Base-by-base conservation (phyloP, 1,140 invertebrate species). In the Chrysoperla carnea region DNA sequence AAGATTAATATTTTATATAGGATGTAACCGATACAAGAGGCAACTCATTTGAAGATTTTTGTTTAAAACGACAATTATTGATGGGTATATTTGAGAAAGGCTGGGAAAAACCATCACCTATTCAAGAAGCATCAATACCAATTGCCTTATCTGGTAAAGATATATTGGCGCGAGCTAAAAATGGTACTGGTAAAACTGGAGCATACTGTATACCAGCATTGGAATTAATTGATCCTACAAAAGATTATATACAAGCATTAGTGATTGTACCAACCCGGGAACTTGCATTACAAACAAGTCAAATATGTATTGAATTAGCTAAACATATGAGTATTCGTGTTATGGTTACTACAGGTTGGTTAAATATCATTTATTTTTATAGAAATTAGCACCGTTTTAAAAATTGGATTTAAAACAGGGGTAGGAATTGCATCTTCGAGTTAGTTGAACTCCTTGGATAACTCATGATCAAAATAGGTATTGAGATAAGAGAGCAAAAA, bases 81-180 rank as follows among this genome's bases (percentile, higher is more conserved):
- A 99, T 99, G 94, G 96, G 95, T 50, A 98, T 99, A 59, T 99
- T 98, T 66, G 96, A 99, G 63, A 99, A 99, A 69, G 96, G 96
- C 38, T 99, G 95, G 96, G 96, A 99, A 61, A 91, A 91, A 62
- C 96, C 96, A 39, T 97, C 91, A 49, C 96, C 96, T 15, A 99
- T 99, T 70, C 96, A 99, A 73, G 92, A 96, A 75, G 89, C 90
- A 53, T 92, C 91, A 61, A 99, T 99, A 68, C 94, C 94, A 44
- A 90, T 97, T 61, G 93, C 95, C 46, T 72, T 99, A 45, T 87
- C 89, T 56, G 95, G 95, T 49, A 88, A 95, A 69, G 94, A 99
- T 69, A 83, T 99, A 50, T 71, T 99, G 52, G 96, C 95, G 41
- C 75, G 96, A 63, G 96, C 96, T 43, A 99, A 99, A 70, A 99